These are phyloP conservation scores for Distichodus sexfasciatus DNA, from an alignment of 2,797 vertebrate genomes.

Conservation along the genomic window DNA sequence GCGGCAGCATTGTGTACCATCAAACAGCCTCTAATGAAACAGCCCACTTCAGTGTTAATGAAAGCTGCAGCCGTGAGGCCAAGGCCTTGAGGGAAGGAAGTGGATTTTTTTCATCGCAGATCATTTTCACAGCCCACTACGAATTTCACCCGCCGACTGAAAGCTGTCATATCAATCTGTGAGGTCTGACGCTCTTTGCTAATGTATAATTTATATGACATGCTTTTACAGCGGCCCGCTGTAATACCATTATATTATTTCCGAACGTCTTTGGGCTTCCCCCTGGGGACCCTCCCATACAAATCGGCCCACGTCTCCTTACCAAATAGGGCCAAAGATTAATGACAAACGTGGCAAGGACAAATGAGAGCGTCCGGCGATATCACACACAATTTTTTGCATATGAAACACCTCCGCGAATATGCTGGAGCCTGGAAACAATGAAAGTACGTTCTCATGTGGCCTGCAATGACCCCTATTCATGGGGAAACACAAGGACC, in stretches of 20 bases:
- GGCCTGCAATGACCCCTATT: conserved; percentile 48
- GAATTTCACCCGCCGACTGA: conserved; percentile 60
- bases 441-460: conserved; percentile 54
- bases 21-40: conserved; percentile 60
- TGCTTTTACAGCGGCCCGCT: conserved; percentile 64
- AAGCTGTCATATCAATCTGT: conserved; percentile 68
- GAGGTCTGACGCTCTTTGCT: conserved; percentile 59
- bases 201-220: conserved; percentile 79
- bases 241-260: conserved; percentile 77
- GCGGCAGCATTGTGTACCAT: conserved; percentile 28
- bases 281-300: conserved; percentile 62
- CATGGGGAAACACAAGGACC: conserved; percentile 5
- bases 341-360: conserved; percentile 81
- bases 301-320: conserved; percentile 69
- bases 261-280: conserved; percentile 69
- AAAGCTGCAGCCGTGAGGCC: conserved; percentile 46
- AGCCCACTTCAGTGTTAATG: conserved; percentile 53
- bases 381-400: conserved; percentile 62
- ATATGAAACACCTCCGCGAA: conserved; percentile 61
- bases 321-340: conserved; percentile 76
- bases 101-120: conserved; percentile 29
- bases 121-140: conserved; percentile 45
- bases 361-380: conserved; percentile 72
- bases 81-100: conserved; percentile 39
- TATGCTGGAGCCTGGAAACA: conserved; percentile 66